These are phyloP conservation scores for Xyrichtys novacula DNA, from an alignment of 2,797 vertebrate species.

Conservation along the genomic window DNA sequence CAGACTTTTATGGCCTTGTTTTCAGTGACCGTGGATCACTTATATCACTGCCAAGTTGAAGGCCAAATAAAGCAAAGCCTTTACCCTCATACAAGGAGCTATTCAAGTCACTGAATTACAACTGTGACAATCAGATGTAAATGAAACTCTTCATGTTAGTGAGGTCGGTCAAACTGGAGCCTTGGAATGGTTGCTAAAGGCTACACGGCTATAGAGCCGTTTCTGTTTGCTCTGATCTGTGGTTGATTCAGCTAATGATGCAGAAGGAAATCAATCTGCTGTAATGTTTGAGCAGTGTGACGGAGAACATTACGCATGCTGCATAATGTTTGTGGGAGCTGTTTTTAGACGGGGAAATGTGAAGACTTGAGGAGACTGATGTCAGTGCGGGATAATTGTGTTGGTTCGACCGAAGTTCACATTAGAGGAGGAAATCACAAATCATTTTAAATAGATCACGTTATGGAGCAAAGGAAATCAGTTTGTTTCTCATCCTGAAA, in stretches of 20 bases:
- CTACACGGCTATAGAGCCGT: slow-evolving; percentile 30
- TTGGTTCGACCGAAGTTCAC: not conserved
- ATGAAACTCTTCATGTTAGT: slow-evolving; percentile 55
- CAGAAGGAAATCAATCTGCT: slow-evolving; percentile 58
- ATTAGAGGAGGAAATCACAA: not conserved
- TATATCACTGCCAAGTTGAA: slow-evolving; percentile 62
- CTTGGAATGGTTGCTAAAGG: slow-evolving; percentile 31
- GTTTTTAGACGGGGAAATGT: slow-evolving; percentile 6
- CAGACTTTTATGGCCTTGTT: slow-evolving; percentile 74
- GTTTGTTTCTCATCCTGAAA: no score
- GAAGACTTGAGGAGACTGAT: not conserved
- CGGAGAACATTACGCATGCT: slow-evolving; percentile 27
- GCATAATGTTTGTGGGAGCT: slow-evolving; percentile 8
- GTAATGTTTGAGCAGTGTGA: slow-evolving; percentile 41
- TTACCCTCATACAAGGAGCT: slow-evolving; percentile 69
- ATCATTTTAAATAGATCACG: slow-evolving; percentile 9
- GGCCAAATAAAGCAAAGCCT: slow-evolving; percentile 71
- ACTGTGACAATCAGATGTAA: slow-evolving; percentile 70
- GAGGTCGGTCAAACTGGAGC: slow-evolving; percentile 50
- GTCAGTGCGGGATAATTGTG: slow-evolving; percentile 2
- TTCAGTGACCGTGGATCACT: slow-evolving; percentile 57
- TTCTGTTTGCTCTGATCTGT: slow-evolving; percentile 45
- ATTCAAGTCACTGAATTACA: slow-evolving; percentile 74
- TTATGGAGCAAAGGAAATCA: no score
- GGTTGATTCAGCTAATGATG: slow-evolving; percentile 63